phyloP scores from a whole-genome alignment of 2,113 vertebrate species.

The Ondatra zibethicus region DNA sequence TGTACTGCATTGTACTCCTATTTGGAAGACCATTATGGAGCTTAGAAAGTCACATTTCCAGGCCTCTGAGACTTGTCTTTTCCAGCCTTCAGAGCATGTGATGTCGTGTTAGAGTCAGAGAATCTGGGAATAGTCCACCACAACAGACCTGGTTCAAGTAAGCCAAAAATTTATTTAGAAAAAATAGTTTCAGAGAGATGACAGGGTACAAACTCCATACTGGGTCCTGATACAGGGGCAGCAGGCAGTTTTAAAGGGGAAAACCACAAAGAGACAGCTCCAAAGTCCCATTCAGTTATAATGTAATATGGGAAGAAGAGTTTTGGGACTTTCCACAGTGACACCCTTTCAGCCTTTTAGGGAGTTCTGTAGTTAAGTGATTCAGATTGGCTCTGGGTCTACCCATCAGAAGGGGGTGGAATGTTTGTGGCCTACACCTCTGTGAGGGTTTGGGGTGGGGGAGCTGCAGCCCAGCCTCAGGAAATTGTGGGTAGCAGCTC shows the following conservation, averaged over 20 bases:
- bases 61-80: not conserved
- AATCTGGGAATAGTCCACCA: not conserved
- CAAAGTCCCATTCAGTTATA: not conserved
- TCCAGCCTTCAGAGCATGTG: not conserved
- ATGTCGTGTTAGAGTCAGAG: not conserved
- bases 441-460: not conserved
- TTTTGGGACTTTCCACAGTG: not conserved
- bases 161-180: not conserved
- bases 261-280: not conserved
- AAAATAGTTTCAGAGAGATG: not conserved
- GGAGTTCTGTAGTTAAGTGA: not conserved
- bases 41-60: not conserved
- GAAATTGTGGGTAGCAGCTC: not conserved
- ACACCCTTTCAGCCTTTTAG: not conserved
- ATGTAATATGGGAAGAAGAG: not conserved
- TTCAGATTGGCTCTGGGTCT: not conserved
- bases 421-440: not conserved
- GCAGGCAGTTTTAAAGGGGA: not conserved
- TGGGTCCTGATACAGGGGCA: not conserved
- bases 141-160: not conserved
- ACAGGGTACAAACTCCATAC: not conserved
- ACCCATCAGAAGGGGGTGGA: too few relatives aligned
- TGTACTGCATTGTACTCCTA: not conserved
- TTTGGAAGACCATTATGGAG: not conserved
- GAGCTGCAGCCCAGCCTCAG: not conserved